Evolutionary conservation across 2,888 invertebrate genomes (phyloP), one percentile per base, ranked within the genome.

Genomic region (Torymus aiolomorphi): DNA sequence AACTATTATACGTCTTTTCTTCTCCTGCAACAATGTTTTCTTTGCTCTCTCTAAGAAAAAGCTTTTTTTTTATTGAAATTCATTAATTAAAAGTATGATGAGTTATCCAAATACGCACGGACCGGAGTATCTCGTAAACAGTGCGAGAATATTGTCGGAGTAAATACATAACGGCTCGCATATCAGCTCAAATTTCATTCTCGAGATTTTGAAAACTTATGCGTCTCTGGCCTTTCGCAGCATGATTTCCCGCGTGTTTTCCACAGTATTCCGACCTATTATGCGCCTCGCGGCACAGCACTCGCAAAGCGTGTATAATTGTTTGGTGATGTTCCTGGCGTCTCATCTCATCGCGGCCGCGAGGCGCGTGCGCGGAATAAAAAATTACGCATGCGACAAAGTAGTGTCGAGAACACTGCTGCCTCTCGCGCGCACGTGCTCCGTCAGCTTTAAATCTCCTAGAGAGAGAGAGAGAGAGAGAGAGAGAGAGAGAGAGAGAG

Each of bases 391-490:
- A 3, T 31, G 31, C 52, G 61, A 67, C 42, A 62, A 69, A 67
- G 75, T 31, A 31, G 31, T 76, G 52, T 51, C 31, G 10, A 10
- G 20, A 51, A 51, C 49, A 59, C 14, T 51, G 49, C 61, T n/a
- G 5, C 0, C 57, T 24, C 18, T 49, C 31, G 20, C 20, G n/a
- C n/a, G 20, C 24, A 31, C 31, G 31, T 31, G 73, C 20, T 49
- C 16, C n/a, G 65, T 72, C 69, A n/a, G 69, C 78, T 73, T 78
- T 78, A 67, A 73, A 56, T 78, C 57, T 54, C 12, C 1, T 20
- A 4, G 31, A 8, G 54, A 54, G 56, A 57, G 13, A 52, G 14
- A 8, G 16, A 10, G 13, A 74, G 56, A 54, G 72, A 66, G 70
- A 51, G 66, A n/a, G 65, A 67, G 42, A 42, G 2, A 31, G 31